Evolutionary conservation across 2,797 vertebrate genomes (phyloP).

Genomic region (Enteromius afrohamiltoni): DNA sequence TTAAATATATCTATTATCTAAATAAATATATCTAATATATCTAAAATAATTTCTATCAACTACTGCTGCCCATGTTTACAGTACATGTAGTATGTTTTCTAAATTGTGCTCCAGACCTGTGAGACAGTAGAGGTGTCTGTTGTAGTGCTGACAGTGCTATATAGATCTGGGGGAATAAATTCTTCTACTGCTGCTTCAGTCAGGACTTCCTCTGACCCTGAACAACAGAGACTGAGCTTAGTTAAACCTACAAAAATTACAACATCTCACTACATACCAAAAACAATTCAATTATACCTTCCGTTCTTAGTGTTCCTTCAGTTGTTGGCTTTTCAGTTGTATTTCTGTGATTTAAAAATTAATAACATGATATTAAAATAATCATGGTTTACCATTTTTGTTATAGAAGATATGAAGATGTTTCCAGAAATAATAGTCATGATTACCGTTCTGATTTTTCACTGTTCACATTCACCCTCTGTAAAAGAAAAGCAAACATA

Average conservation of each 20-base stretch:
- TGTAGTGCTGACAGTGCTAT: slow-evolving; percentile 52
- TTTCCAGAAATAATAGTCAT: not conserved
- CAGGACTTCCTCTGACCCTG: slow-evolving; percentile 34
- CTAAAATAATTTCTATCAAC: not conserved
- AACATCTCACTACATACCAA: not conserved
- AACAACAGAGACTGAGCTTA: slow-evolving; percentile 20
- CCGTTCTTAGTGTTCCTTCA: slow-evolving; percentile 36
- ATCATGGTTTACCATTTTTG: not conserved
- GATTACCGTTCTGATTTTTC: slow-evolving; percentile 64
- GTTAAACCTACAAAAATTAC: not conserved
- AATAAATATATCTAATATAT: too few species aligned
- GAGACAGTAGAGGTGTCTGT: slow-evolving; percentile 64
- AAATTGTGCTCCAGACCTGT: slow-evolving; percentile 9
- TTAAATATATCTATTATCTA: too few species aligned
- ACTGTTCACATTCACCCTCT: slow-evolving; percentile 73
- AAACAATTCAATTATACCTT: slow-evolving; percentile 49
- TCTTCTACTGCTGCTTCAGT: slow-evolving; percentile 19
- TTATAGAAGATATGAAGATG: not conserved
- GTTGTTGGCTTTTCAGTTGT: slow-evolving; percentile 42
- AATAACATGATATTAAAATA: not conserved
- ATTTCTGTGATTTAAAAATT: slow-evolving; percentile 54
- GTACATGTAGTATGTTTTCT: not conserved
- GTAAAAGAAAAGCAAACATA: slow-evolving; percentile 48
- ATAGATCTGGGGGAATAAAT: slow-evolving; percentile 55
- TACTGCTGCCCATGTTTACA: too few species aligned